Evolutionary conservation across 1,140 invertebrate species (phyloP), one percentile per base, ranked within the genome.

Genomic region (Littorina saxatilis): DNA sequence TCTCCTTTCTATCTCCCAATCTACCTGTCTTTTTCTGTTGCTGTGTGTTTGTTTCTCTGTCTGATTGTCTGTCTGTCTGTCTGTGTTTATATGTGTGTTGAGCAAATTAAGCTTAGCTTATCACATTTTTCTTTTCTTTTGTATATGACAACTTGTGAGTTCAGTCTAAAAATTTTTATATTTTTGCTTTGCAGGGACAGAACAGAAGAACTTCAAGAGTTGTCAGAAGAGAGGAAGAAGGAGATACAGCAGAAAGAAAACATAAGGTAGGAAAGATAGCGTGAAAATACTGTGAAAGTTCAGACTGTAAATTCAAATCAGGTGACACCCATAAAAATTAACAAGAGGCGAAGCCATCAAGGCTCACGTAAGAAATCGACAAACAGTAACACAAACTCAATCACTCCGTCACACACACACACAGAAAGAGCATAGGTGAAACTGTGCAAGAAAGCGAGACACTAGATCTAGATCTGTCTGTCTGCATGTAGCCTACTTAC

Each of bases 191-290:
- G 29, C 90, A 96, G 96, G 88, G 95, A 96, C 93, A 94, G 89
- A 78, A 93, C 92, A 76, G 95, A 96, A 91, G 90, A 93, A 82
- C 85, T 93, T 73, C 94, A 94, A 87, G 93, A 94, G 83, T 88
- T 95, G 43, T 93, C 94, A 35, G 91, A 93, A 52, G 94, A 95
- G 74, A 95, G 95, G 87, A 93, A 93, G 58, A 94, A 94, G 79
- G 94, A 95, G 87, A 93, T 96, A 39, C 91, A 90, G 75, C 92
- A 93, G 82, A 94, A 93, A 87, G 95, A 95, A 89, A 95, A 94
- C 90, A 83, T 85, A 55, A 90, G 88, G 89, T 92, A 82, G 23
- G 32, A 79, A n/a, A n/a, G n/a, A n/a, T n/a, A n/a, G n/a, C n/a
- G n/a, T n/a, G n/a, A n/a, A n/a, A n/a, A n/a, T n/a, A n/a, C n/a